These are phyloP conservation scores for Brachionus rubens DNA, from an alignment of 1,140 invertebrate genomes.

Conservation along the genomic window DNA sequence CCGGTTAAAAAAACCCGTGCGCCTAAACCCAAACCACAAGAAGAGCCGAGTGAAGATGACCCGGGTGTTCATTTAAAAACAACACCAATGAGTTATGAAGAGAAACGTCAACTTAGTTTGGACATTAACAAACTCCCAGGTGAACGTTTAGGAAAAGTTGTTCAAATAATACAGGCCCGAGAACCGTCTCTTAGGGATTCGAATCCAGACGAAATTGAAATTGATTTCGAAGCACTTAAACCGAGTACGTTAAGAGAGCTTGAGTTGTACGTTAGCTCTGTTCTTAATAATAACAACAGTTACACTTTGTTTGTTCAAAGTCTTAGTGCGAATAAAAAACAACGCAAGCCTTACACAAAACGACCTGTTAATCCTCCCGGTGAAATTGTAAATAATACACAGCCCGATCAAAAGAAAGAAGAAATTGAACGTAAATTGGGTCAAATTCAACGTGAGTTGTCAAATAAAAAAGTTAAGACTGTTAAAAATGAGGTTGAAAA, in stretches of 20 bases:
- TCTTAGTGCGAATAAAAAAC: neutral
- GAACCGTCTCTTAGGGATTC: constrained; percentile 95
- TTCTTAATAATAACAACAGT: constrained; percentile 55
- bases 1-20: constrained; percentile 44
- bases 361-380: too few relatives aligned
- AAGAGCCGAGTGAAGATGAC: constrained; percentile 48
- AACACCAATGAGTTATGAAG: constrained; percentile 99
- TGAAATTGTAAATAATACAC: neutral
- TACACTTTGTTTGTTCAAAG: constrained; percentile 18
- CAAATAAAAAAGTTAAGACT: constrained; percentile 6
- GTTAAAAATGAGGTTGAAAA: neutral
- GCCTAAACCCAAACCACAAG: too few relatives aligned
- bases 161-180: constrained; percentile 95
- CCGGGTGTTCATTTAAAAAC: constrained; percentile 80
- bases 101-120: constrained; percentile 93
- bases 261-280: constrained; percentile 90
- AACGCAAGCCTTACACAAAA: constrained; percentile 37
- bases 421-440: constrained; percentile 27
- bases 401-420: neutral
- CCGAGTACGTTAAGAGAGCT: constrained; percentile 94
- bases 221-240: constrained; percentile 98
- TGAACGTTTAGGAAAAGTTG: constrained; percentile 93
- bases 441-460: constrained; percentile 34
- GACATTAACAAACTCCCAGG: constrained; percentile 97
- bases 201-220: constrained; percentile 99